Evolutionary conservation across 1,140 invertebrate genomes (phyloP).

Genomic region (Drosophila arizonae): DNA sequence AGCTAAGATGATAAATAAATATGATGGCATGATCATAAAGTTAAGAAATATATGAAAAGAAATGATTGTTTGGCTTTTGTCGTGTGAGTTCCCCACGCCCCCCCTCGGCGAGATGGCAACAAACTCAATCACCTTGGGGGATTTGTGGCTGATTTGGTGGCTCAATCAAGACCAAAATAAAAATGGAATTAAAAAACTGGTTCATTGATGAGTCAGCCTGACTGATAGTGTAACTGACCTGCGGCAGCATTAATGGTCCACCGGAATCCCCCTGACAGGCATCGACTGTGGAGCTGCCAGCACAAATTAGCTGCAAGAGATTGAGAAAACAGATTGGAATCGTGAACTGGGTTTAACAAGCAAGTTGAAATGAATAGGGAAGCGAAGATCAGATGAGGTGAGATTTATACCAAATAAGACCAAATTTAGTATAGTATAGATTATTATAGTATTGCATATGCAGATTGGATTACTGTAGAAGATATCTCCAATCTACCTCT

Average conservation of each 20-base stretch:
- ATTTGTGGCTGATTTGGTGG: background rate
- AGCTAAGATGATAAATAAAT: constrained; percentile 41
- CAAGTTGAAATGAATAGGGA: too few species aligned
- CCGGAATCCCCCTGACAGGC: constrained; percentile 95
- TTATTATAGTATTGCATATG: too few species aligned
- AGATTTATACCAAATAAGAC: too few species aligned
- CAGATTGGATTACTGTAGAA: too few species aligned
- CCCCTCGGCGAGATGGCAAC: background rate
- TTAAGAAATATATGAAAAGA: constrained; percentile 10
- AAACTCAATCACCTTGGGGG: constrained; percentile 55
- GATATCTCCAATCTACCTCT: too few species aligned
- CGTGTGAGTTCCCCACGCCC: constrained; percentile 19
- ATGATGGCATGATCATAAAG: constrained; percentile 1
- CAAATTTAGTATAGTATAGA: too few species aligned
- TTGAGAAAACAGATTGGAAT: background rate
- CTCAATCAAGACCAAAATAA: constrained; percentile 5
- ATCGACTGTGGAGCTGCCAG: constrained; percentile 86
- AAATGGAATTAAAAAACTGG: constrained; percentile 37
- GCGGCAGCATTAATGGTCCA: constrained; percentile 87
- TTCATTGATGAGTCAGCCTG: constrained; percentile 45
- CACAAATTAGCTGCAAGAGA: constrained; percentile 73
- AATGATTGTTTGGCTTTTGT: constrained; percentile 21
- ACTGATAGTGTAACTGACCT: constrained; percentile 62
- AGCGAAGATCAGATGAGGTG: too few species aligned
- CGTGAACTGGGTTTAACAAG: background rate